Evolutionary conservation across 2,888 invertebrate species (phyloP), one percentile per base, ranked within the genome.

Genomic region (Pheosia gnoma): DNA sequence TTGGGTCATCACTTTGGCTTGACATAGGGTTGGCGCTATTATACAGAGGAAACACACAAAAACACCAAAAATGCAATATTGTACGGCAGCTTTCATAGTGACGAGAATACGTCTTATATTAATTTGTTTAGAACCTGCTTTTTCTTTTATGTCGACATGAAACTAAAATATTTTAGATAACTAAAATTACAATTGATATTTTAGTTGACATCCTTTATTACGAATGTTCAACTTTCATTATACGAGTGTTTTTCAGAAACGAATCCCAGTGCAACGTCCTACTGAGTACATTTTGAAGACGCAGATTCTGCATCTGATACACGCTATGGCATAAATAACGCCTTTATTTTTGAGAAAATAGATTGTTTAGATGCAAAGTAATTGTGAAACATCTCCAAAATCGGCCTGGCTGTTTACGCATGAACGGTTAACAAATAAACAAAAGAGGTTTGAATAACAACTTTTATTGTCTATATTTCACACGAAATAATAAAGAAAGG

Each of bases 241-340:
- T 25, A 2, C 13, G 8, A 25, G 8, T 51, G 3, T 51, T 51
- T 59, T 62, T 36, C 3, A 5, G 5, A 63, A 61, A 61, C 61
- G 60, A 67, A 60, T 53, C 43, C 55, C 60, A 58, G 68, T 61
- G 59, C 68, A 71, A 61, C 63, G 68, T 57, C 65, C 62, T 58
- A 49, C 37, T 41, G 39, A 38, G 60, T 52, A 59, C 10, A 37
- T 51, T 25, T 51, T 51, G 60, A 43, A 59, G 65, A 69, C 49
- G 53, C 52, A 65, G 13, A 62, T 49, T 57, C 58, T 60, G 37
- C 53, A n/a, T 37, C 37, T 51, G 25, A 13, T 25, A 51, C 2
- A 11, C 10, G 4, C 37, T 53, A 11, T 53, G 53, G 5, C 11
- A 53, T 37, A 53, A 53, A 53, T 37, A 53, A 37, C 10, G 37